phyloP scores from a whole-genome alignment of 92 coral and sea anemone species.

The Blastomussa wellsi region DNA sequence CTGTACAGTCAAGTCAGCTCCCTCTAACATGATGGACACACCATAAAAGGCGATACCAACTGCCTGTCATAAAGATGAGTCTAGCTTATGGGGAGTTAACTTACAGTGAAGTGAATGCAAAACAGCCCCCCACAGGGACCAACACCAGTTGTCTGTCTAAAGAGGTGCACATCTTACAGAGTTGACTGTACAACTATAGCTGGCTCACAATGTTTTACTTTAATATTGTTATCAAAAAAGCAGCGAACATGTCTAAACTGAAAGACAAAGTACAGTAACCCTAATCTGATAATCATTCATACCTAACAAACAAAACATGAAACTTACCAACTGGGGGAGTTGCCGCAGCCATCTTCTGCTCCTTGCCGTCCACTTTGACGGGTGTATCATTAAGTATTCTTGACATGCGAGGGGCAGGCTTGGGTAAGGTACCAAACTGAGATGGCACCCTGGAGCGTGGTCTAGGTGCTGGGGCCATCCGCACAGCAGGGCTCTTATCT shows the following conservation, averaged over 20 bases:
- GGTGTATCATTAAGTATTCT: conserved; percentile 42
- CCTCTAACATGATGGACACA: too few relatives aligned
- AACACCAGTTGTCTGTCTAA: too few relatives aligned
- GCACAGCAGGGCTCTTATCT: conserved; percentile 28
- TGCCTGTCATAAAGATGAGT: too few relatives aligned
- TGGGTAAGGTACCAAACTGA: conserved; percentile 73
- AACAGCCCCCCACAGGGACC: too few relatives aligned
- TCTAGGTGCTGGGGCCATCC: conserved; percentile 75
- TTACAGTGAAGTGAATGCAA: too few relatives aligned
- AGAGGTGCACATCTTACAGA: too few relatives aligned
- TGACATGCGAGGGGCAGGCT: conserved; percentile 73
- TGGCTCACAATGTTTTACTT: not conserved
- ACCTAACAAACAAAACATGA: not conserved
- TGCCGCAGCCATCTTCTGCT: not conserved
- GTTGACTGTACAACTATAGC: too few relatives aligned
- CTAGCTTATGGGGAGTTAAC: too few relatives aligned
- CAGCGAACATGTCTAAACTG: not conserved
- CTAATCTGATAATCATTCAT: not conserved
- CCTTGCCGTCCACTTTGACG: conserved; percentile 15
- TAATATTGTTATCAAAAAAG: not conserved
- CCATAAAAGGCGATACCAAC: too few relatives aligned
- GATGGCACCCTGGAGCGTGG: conserved; percentile 78
- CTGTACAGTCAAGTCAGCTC: too few relatives aligned
- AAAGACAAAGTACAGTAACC: not conserved
- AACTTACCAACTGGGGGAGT: conserved; percentile 33